Percentiles rank a stretch among this genome's conserved stretches.
Evolutionary conservation across 2,797 vertebrate genomes (phyloP).

Genomic region (Epinephelus malabaricus): DNA sequence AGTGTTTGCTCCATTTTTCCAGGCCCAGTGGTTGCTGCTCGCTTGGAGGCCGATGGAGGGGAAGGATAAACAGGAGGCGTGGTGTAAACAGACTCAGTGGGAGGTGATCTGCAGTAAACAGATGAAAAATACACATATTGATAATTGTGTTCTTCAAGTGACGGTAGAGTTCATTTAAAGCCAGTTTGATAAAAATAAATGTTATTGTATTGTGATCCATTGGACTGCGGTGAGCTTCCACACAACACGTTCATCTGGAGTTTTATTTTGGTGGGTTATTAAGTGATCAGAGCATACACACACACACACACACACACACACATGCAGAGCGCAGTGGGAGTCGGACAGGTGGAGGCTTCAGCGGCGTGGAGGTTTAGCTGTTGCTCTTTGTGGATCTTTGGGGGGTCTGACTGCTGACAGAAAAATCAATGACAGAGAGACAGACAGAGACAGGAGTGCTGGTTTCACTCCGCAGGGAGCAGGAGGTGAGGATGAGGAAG

Average conservation of each 20-base stretch:
- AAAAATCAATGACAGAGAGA: slow-evolving; percentile 22
- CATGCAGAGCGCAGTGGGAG: background rate
- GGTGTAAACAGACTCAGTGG: too few relatives aligned
- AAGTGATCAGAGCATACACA: slow-evolving; percentile 1
- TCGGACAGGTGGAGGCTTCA: slow-evolving; percentile 4
- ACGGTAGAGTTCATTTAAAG: too few relatives aligned
- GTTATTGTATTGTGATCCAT: too few relatives aligned
- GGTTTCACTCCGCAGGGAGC: slow-evolving; percentile 2
- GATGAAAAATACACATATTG: too few relatives aligned
- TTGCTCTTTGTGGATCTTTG: slow-evolving; percentile 23
- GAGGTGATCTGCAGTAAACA: too few relatives aligned
- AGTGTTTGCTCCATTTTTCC: too few relatives aligned
- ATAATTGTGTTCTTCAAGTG: too few relatives aligned
- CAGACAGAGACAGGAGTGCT: background rate
- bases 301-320: slow-evolving; percentile 1
- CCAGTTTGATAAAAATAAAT: background rate
- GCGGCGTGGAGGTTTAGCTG: slow-evolving; percentile 1
- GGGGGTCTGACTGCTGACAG: slow-evolving; percentile 31
- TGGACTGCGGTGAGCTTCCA: background rate
- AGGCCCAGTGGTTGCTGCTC: too few relatives aligned
- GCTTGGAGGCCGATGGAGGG: too few relatives aligned
- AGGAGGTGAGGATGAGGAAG: background rate
- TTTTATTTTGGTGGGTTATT: background rate
- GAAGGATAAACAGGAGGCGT: too few relatives aligned
- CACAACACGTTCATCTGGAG: background rate